These are phyloP conservation scores for Serrognathus titanus DNA, from an alignment of 2,888 invertebrate species.

Conservation along the genomic window DNA sequence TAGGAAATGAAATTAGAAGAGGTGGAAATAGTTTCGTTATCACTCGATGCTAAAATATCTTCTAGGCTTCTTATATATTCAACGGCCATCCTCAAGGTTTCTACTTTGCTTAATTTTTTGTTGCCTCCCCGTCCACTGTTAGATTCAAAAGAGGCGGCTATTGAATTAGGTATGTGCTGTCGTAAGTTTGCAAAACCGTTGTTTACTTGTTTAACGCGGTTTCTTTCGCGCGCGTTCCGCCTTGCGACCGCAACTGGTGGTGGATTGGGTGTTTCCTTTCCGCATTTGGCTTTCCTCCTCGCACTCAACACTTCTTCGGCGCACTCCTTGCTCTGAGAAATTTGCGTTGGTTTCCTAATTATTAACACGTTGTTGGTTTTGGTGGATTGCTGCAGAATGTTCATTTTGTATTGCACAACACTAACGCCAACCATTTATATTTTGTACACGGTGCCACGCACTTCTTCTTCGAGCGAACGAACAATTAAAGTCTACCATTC, in stretches of 20 bases:
- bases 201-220: slow-evolving; percentile 89
- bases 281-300: slow-evolving; percentile 30
- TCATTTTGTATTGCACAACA: slow-evolving; percentile 59
- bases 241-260: slow-evolving; percentile 81
- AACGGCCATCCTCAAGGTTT: slow-evolving; percentile 85
- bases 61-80: slow-evolving; percentile 84
- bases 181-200: slow-evolving; percentile 86
- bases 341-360: slow-evolving; percentile 35
- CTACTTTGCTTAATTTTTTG: slow-evolving; percentile 83
- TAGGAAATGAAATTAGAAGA: slow-evolving; percentile 13
- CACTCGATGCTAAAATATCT: slow-evolving; percentile 64
- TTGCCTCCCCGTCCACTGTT: slow-evolving; percentile 64
- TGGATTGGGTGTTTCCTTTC: slow-evolving; percentile 47
- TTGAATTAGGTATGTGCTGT: slow-evolving; percentile 81
- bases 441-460: too few relatives aligned
- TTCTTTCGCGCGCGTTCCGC: slow-evolving; percentile 88
- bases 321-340: slow-evolving; percentile 5
- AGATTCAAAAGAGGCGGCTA: slow-evolving; percentile 64
- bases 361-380: slow-evolving; percentile 47
- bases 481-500: slow-evolving; percentile 3
- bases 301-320: slow-evolving; percentile 40
- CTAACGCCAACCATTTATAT: slow-evolving; percentile 56
- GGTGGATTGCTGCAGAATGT: slow-evolving; percentile 63
- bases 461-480: slow-evolving; percentile 3
- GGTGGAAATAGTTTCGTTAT: slow-evolving; percentile 33